Evolutionary conservation across 2,888 invertebrate species (phyloP).

Genomic region (Osmoderma eremita): DNA sequence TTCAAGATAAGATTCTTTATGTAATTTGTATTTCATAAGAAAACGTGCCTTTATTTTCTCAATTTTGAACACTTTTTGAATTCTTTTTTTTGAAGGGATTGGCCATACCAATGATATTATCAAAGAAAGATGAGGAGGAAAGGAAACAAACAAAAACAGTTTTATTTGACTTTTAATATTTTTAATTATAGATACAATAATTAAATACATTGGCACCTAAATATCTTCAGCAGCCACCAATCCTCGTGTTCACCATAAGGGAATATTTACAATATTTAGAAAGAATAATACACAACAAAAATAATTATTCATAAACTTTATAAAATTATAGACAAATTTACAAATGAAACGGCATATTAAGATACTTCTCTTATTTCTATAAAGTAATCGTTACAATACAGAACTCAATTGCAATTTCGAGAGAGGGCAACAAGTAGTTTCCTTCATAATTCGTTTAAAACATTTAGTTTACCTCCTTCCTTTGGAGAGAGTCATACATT

Average conservation of each 20-base stretch:
- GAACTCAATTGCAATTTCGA: neutral
- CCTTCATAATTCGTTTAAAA: conserved; percentile 12
- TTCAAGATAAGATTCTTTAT: too few relatives aligned
- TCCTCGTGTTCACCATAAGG: conserved; percentile 45
- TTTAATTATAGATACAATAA: conserved; percentile 52
- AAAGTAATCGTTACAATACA: conserved; percentile 24
- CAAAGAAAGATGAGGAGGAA: too few relatives aligned
- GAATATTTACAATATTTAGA: conserved; percentile 39
- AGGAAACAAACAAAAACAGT: neutral
- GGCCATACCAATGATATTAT: too few relatives aligned
- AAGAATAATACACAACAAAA: conserved; percentile 14
- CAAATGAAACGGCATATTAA: conserved; percentile 17
- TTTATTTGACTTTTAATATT: conserved; percentile 42
- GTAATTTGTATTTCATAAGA: too few relatives aligned
- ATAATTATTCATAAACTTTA: conserved; percentile 5
- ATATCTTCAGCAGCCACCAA: conserved; percentile 52
- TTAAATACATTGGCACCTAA: conserved; percentile 52
- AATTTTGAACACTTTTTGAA: too few relatives aligned
- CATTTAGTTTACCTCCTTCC: conserved; percentile 12
- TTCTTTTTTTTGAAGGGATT: neutral
- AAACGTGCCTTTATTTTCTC: too few relatives aligned
- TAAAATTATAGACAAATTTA: conserved; percentile 27
- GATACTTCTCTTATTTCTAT: conserved; percentile 3
- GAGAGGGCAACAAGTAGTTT: neutral
- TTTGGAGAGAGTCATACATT: conserved; percentile 1